Percentiles rank a stretch among this genome's conserved stretches.
These are phyloP conservation scores for Callimorpha dominula DNA, from an alignment of 2,888 invertebrate species.

Conservation along the genomic window DNA sequence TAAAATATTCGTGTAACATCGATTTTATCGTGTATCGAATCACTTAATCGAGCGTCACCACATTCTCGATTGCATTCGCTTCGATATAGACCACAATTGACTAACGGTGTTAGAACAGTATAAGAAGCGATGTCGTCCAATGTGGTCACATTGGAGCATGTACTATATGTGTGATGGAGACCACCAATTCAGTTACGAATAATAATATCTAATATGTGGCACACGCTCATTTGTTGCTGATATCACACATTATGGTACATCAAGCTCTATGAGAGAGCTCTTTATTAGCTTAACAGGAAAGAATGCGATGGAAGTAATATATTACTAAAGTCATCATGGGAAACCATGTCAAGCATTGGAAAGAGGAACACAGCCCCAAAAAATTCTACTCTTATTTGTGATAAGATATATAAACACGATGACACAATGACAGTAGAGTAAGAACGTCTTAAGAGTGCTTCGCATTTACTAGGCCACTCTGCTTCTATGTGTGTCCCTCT, in stretches of 20 bases:
- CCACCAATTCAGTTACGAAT: too few relatives aligned
- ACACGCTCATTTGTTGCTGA: too few relatives aligned
- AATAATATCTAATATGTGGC: too few relatives aligned
- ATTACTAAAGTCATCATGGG: not conserved
- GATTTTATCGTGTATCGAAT: conserved; percentile 41
- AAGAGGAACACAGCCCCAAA: not conserved
- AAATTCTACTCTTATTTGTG: not conserved
- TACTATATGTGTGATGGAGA: too few relatives aligned
- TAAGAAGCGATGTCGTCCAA: conserved; percentile 26
- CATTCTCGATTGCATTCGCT: conserved; percentile 45
- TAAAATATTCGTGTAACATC: conserved; percentile 26
- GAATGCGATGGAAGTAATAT: not conserved
- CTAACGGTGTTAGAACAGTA: conserved; percentile 37
- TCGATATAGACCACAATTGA: conserved; percentile 31
- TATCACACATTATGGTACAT: too few relatives aligned
- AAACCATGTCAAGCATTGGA: not conserved
- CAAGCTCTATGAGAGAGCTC: too few relatives aligned
- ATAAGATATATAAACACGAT: not conserved
- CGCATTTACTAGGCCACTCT: not conserved
- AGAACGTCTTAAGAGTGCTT: not conserved
- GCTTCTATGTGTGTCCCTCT: not conserved
- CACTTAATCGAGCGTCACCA: conserved; percentile 20
- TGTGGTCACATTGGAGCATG: conserved; percentile 4
- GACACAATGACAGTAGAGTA: not conserved
- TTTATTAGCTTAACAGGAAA: not conserved